Evolutionary conservation across 2,797 vertebrate genomes (phyloP).

Genomic region (Sebastes nivosus): DNA sequence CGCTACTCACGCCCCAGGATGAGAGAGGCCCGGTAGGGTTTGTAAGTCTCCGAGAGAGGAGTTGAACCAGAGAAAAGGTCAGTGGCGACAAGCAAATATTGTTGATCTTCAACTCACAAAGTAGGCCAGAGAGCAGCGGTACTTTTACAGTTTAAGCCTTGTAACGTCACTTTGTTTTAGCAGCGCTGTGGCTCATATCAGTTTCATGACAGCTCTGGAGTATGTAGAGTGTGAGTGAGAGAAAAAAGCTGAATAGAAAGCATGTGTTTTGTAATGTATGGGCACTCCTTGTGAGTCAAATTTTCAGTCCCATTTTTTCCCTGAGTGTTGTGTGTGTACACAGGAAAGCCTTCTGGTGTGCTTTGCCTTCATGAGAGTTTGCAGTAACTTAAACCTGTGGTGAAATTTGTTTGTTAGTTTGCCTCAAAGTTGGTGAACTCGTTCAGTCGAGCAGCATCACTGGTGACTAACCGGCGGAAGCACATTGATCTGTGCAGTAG

Average conservation of each 20-base stretch:
- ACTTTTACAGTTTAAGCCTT: slow-evolving; percentile 2
- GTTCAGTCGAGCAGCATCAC: not conserved
- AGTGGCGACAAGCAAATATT: slow-evolving; percentile 33
- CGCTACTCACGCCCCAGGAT: slow-evolving; percentile 70
- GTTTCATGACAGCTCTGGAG: slow-evolving; percentile 39
- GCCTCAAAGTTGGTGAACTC: slow-evolving; percentile 16
- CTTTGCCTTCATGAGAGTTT: slow-evolving; percentile 4
- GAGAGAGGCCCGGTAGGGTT: slow-evolving; percentile 68
- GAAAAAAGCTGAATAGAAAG: slow-evolving; percentile 24
- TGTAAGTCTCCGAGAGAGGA: slow-evolving; percentile 51
- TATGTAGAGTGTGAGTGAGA: slow-evolving; percentile 26
- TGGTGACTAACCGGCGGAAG: slow-evolving; percentile 29
- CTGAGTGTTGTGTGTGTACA: not conserved
- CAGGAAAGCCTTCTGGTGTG: slow-evolving; percentile 14
- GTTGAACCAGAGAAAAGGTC: slow-evolving; percentile 61
- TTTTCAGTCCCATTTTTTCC: not conserved
- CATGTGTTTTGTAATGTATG: slow-evolving; percentile 41
- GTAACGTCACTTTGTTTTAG: slow-evolving; percentile 15
- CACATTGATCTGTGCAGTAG: slow-evolving; percentile 18
- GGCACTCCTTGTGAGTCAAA: slow-evolving; percentile 38
- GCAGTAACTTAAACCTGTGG: slow-evolving; percentile 1
- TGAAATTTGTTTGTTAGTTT: slow-evolving; percentile 33
- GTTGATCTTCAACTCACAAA: slow-evolving; percentile 6
- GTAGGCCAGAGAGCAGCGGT: not conserved
- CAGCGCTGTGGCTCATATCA: slow-evolving; percentile 29